phyloP scores from a whole-genome alignment of 2,797 vertebrate genomes.

The Orientallactaga sibirica region DNA sequence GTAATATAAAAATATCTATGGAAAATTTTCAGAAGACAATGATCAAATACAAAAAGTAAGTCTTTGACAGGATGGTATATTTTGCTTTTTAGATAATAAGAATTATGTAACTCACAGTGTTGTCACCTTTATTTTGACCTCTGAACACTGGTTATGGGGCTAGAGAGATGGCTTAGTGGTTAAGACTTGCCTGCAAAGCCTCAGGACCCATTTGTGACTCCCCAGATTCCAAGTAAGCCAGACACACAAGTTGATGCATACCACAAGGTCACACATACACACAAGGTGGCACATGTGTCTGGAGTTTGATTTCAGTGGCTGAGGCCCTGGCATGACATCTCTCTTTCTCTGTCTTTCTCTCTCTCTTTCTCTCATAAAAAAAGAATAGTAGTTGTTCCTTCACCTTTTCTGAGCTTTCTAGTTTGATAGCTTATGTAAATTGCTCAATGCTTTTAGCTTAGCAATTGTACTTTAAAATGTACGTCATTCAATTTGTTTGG shows the following conservation, averaged over 20 bases:
- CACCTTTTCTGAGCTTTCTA: not conserved
- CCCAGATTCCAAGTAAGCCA: too few relatives aligned
- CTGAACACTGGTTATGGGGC: not conserved
- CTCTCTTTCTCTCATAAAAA: not conserved
- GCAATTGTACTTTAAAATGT: not conserved
- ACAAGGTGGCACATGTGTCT: too few relatives aligned
- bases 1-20: not conserved
- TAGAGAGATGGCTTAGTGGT: too few relatives aligned
- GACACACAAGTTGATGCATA: too few relatives aligned
- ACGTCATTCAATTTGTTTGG: not conserved
- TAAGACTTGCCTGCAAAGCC: too few relatives aligned
- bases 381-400: not conserved
- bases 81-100: not conserved
- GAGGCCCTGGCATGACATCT: too few relatives aligned
- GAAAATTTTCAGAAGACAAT: constrained; percentile 26
- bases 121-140: not conserved
- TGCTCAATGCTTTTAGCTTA: not conserved
- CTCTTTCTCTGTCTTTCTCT: too few relatives aligned
- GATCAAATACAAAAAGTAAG: not conserved
- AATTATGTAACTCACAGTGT: not conserved
- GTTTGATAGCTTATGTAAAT: not conserved
- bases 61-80: not conserved
- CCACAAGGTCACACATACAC: too few relatives aligned
- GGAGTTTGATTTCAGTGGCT: too few relatives aligned
- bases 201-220: too few relatives aligned